Conservation (phyloP, 2,113 vertebrate genomes). For the Ranitomeya imitator region DNA sequence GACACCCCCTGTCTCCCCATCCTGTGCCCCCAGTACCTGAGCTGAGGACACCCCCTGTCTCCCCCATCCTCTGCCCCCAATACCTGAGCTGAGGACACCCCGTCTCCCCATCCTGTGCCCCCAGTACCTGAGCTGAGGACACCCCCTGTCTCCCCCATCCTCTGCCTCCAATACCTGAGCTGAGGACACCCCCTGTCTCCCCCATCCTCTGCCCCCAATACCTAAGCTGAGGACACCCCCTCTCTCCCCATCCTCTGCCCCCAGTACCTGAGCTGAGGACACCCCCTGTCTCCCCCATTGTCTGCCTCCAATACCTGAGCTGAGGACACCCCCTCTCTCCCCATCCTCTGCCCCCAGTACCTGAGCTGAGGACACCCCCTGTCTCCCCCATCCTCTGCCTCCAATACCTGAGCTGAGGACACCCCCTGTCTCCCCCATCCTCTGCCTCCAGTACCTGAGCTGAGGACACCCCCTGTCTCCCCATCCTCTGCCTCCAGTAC, state of each 20-base stretch:
- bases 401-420: background rate
- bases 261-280: too few species aligned
- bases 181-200: constrained; percentile 69
- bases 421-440: background rate
- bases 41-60: constrained; percentile 71
- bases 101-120: constrained; percentile 56
- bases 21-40: constrained; percentile 54
- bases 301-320: constrained; percentile 69
- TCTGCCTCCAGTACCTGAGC: constrained; percentile 69
- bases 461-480: constrained; percentile 69
- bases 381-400: background rate
- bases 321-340: constrained; percentile 69
- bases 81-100: constrained; percentile 68
- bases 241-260: constrained; percentile 28
- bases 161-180: constrained; percentile 69
- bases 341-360: constrained; percentile 60
- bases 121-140: constrained; percentile 73
- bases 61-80: background rate
- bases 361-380: constrained; percentile 30
- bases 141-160: constrained; percentile 68
- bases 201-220: constrained; percentile 47
- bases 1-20: constrained; percentile 64
- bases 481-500: constrained; percentile 60
- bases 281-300: background rate
- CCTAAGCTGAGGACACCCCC: constrained; percentile 71